Conservation (phyloP, 23 tunicate species). For the Aplidium turbinatum region DNA sequence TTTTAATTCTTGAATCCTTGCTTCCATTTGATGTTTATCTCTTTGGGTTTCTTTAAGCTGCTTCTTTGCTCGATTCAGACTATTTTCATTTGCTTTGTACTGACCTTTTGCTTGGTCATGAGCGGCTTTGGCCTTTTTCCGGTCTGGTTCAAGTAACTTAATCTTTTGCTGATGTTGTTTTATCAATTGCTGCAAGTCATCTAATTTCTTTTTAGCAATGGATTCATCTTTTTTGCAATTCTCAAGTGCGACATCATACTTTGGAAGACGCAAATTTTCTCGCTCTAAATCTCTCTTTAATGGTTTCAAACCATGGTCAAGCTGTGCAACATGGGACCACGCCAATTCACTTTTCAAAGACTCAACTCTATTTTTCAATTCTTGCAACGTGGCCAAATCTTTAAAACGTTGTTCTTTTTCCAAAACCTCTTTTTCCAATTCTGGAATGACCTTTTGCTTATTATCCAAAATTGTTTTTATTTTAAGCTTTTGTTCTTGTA, state of each 20-base stretch:
- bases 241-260: slow-evolving; percentile 57
- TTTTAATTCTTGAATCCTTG: slow-evolving; percentile 67
- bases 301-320: slow-evolving; percentile 64
- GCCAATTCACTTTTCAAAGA: slow-evolving; percentile 67
- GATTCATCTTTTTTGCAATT: slow-evolving; percentile 47
- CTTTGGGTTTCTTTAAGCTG: slow-evolving; percentile 41
- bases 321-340: slow-evolving; percentile 85
- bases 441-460: slow-evolving; percentile 69
- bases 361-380: slow-evolving; percentile 64
- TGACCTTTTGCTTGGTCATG: slow-evolving; percentile 37
- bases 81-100: slow-evolving; percentile 31
- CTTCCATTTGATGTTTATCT: slow-evolving; percentile 50
- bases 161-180: slow-evolving; percentile 62
- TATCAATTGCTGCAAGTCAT: slow-evolving; percentile 53
- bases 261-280: slow-evolving; percentile 58
- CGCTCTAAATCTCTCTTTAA: slow-evolving; percentile 49
- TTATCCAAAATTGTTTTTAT: slow-evolving; percentile 47
- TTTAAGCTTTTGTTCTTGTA: slow-evolving; percentile 58
- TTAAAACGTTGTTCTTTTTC: slow-evolving; percentile 74
- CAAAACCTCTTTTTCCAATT: slow-evolving; percentile 61
- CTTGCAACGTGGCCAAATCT: slow-evolving; percentile 66
- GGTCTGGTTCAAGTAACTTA: slow-evolving; percentile 61
- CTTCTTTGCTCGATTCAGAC: slow-evolving; percentile 40
- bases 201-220: slow-evolving; percentile 50
- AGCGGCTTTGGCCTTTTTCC: slow-evolving; percentile 27